Evolutionary conservation across 2,113 vertebrate species (phyloP), one percentile per base, ranked within the genome.

Genomic region (Tragelaphus scriptus): DNA sequence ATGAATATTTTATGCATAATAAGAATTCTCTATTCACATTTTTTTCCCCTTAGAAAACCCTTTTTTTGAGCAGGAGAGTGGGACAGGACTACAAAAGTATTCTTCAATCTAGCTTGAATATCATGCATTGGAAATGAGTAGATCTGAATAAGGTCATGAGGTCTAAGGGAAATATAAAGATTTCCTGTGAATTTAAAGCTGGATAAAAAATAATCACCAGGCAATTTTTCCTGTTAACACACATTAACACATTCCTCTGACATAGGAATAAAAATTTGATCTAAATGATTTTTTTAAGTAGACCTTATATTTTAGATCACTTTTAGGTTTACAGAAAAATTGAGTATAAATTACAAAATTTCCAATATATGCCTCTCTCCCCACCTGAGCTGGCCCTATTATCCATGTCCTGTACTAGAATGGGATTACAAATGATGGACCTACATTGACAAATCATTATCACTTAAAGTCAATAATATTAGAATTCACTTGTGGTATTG

Each of bases 181-280:
- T 88, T 88, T 85, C 80, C 47, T 90, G 23, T 95, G 44, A 88
- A 92, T 92, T 96, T 88, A 94, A 97, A 90, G 65, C n/a, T 65
- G 7, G 21, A 55, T 85, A 28, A 65, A 91, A 81, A 88, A 28
- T 9, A 58, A 14, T 89, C 55, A 9, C 16, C 63, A 26, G 5
- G 12, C 88, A 44, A 0, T 30, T 88, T 90, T 94, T 58, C 47
- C 2, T 88, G 40, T 86, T 91, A 86, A 71, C 21, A 61, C 36
- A 49, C 30, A 44, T 85, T 53, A 44, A 44, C 44, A 44, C 44
- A 44, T 44, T 44, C 44, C 0, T 87, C 80, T 85, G 40, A 61
- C 47, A 93, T 17, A 80, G 23, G 4, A 44, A 91, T 19, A 51
- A 86, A 65, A 93, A 77, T 53, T 36, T 32, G 4, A 11, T 47